phyloP scores from a whole-genome alignment of 1,140 invertebrate genomes.

The Zelostemma sp. region DNA sequence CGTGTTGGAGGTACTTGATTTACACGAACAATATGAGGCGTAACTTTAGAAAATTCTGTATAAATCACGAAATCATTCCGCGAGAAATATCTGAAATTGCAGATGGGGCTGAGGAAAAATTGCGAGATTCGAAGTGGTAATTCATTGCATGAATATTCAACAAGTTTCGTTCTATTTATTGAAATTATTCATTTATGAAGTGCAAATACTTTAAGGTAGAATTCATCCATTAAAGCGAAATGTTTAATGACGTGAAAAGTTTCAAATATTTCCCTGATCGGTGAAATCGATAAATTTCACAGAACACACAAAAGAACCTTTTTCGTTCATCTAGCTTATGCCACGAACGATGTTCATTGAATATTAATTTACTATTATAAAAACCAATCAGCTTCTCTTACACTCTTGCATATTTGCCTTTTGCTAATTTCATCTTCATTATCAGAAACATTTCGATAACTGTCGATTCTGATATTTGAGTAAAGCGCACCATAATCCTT shows the following conservation, averaged over 20 bases:
- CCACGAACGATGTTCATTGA: too few relatives aligned
- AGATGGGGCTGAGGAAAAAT: background rate
- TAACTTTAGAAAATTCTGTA: conserved; percentile 22
- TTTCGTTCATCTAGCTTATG: too few relatives aligned
- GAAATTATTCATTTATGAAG: conserved; percentile 1
- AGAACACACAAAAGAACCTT: too few relatives aligned
- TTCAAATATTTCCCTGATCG: background rate
- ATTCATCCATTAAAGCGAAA: background rate
- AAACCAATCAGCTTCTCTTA: too few relatives aligned
- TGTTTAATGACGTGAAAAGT: background rate
- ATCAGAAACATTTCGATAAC: too few relatives aligned
- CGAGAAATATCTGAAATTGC: conserved; percentile 17
- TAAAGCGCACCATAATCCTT: too few relatives aligned
- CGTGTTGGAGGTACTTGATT: conserved; percentile 38
- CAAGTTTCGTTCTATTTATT: background rate
- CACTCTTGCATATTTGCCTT: too few relatives aligned
- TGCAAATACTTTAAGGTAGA: background rate
- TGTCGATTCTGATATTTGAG: too few relatives aligned
- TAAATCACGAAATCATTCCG: conserved; percentile 17
- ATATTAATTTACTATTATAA: too few relatives aligned
- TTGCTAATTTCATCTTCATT: too few relatives aligned
- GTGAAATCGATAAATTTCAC: too few relatives aligned
- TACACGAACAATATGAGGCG: conserved; percentile 40
- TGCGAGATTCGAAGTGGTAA: conserved; percentile 12
- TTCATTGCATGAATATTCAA: background rate